Percentiles rank a stretch among this genome's conserved stretches.
These are phyloP conservation scores for Poeciliopsis gracilis DNA, from an alignment of 2,797 vertebrate genomes.

Conservation along the genomic window DNA sequence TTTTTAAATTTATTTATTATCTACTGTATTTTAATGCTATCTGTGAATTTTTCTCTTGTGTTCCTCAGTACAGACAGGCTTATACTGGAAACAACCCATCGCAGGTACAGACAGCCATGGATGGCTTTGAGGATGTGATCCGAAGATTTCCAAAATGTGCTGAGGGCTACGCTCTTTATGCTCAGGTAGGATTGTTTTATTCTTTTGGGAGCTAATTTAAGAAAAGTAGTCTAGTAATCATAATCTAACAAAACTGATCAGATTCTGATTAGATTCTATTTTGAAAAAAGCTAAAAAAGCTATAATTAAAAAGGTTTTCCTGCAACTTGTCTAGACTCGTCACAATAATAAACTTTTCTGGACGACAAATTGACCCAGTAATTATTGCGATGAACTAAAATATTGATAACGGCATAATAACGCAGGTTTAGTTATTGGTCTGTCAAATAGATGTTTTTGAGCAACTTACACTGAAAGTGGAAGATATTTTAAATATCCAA, in stretches of 20 bases:
- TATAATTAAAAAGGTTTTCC: background rate
- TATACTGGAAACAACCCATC: slow-evolving; percentile 96
- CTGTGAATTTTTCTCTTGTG: slow-evolving; percentile 7
- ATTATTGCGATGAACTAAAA: too few species aligned
- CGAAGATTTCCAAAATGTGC: slow-evolving; percentile 95
- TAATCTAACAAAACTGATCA: background rate
- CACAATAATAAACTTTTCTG: too few species aligned
- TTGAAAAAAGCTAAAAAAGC: background rate
- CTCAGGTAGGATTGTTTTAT: slow-evolving; percentile 85
- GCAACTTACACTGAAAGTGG: too few species aligned
- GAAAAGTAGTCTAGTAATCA: background rate
- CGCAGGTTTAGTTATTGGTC: too few species aligned
- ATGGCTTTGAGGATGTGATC: slow-evolving; percentile 97
- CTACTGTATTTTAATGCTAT: background rate
- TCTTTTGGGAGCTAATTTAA: background rate
- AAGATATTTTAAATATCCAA: too few species aligned
- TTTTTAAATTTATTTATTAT: too few species aligned
- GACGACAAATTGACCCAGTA: too few species aligned
- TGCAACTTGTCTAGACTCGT: background rate
- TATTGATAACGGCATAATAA: too few species aligned
- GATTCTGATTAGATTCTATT: background rate
- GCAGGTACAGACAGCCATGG: slow-evolving; percentile 95
- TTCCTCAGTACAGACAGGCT: slow-evolving; percentile 92
- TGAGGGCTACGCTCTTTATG: slow-evolving; percentile 96
- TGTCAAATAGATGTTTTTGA: too few species aligned